Evolutionary conservation across 2,113 vertebrate species (phyloP), one percentile per base, ranked within the genome.

Genomic region (Plectropomus leopardus): DNA sequence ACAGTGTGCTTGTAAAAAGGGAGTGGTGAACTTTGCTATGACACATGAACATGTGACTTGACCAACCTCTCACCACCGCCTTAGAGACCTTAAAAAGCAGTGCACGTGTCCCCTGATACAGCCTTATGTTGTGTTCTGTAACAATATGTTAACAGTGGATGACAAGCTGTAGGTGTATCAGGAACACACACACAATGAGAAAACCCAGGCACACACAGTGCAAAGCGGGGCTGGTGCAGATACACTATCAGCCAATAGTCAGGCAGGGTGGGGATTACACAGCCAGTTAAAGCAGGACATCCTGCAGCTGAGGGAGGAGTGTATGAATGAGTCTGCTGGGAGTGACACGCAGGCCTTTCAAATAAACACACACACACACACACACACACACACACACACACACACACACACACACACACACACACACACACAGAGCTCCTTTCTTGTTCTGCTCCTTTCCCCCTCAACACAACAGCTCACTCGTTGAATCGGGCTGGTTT

Each of bases 211-310:
- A 40, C 14, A n/a, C 19, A 28, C 3, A 26, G 23, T 8, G 16
- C 14, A 47, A 7, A 70, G 30, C 0, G 0, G 64, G 44, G 21
- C 69, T 16, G 32, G 45, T 64, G 26, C 53, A 53, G 67, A 68
- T 11, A n/a, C 17, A 16, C 9, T 8, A 23, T 61, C n/a, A 17
- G 72, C 86, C 74, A 85, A 66, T 36, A 28, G 34, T 50, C 3
- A 14, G 7, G 47, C 30, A 60, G 80, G 69, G 75, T 71, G 78
- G 55, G 30, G 81, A 75, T 53, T 40, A 55, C 19, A 64, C 45
- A 45, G 19, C 55, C 54, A 58, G n/a, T 72, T 57, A 50, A 74
- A 79, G 53, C 83, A 67, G 77, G 78, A 82, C 83, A 74, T 67
- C 74, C 66, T 76, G 77, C 53, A 57, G 45, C 60, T 16, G 34